Base-by-base conservation (phyloP, 1,140 invertebrate genomes). In the Anastatus disparis region DNA sequence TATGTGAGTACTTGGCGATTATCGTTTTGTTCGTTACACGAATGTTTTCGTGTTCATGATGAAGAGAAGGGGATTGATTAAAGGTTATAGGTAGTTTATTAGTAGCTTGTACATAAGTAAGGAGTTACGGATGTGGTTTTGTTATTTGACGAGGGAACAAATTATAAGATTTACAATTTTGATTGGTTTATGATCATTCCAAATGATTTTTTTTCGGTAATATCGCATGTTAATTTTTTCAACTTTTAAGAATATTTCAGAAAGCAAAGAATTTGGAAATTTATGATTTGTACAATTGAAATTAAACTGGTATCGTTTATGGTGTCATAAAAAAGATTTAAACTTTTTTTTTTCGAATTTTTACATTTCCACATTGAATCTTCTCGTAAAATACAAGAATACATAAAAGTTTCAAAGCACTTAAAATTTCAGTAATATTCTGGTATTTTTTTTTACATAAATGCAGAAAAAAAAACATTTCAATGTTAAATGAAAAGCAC, bases 401-500 rank as follows among this genome's bases (percentile, higher is more conserved):
- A n/a, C 27, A 27, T 31, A 31, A 38, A n/a, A 22, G 24, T 42
- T 56, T 55, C 20, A 29, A 56, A 24, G 35, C n/a, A n/a, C 63
- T 17, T 27, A 12, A 17, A 62, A 31, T 66, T 38, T 1, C 38
- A n/a, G 2, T 22, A 35, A 35, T 20, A 38, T 22, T n/a, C n/a
- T n/a, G n/a, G n/a, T n/a, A n/a, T n/a, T n/a, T 67, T 58, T 61
- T 67, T 58, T 67, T 27, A 48, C 20, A 26, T 52, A 58, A 67
- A 8, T 27, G 6, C 24, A 42, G 35, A 13, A 9, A 52, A 64
- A n/a, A n/a, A n/a, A n/a, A n/a, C n/a, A 64, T 55, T 55, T 65
- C 50, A 50, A 44, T 63, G 29, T 22, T n/a, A 46, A 15, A 22
- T 55, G 35, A n/a, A 66, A 66, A 66, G 35, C 52, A 53, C n/a